phyloP scores from a whole-genome alignment of 2,888 invertebrate species.

The Polyommatus iphigenia region DNA sequence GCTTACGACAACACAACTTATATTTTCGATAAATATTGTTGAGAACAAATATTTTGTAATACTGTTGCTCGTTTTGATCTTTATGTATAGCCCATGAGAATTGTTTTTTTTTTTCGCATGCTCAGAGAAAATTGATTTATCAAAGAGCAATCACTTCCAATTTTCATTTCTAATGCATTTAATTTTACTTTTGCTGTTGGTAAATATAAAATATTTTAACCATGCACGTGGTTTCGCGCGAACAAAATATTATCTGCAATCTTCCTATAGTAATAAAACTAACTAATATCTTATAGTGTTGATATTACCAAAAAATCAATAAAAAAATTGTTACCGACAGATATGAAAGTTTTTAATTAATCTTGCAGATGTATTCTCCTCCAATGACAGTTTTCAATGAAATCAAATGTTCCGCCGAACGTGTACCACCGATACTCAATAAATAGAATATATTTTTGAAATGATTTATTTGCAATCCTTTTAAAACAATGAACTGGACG shows the following conservation, averaged over 20 bases:
- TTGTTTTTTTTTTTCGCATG: background rate
- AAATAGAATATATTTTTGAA: constrained; percentile 23
- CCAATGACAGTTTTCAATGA: background rate
- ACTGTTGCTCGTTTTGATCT: background rate
- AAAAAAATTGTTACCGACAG: too few relatives aligned
- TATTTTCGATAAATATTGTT: constrained; percentile 24
- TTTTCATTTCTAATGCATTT: too few relatives aligned
- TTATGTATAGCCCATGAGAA: too few relatives aligned
- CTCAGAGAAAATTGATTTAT: background rate
- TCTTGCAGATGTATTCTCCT: background rate
- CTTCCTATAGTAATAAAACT: too few relatives aligned
- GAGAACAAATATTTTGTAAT: background rate
- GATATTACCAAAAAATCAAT: too few relatives aligned
- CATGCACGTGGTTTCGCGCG: too few relatives aligned
- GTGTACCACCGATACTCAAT: background rate
- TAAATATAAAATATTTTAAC: too few relatives aligned
- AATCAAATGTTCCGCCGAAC: background rate
- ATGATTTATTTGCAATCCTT: constrained; percentile 14
- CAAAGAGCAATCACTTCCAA: background rate
- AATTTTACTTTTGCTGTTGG: too few relatives aligned
- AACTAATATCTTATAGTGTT: too few relatives aligned
- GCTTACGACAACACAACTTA: constrained; percentile 27
- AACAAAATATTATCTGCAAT: too few relatives aligned
- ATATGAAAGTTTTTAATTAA: background rate
- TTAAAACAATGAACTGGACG: constrained; percentile 44